Conservation (phyloP, 2,113 vertebrate genomes). For the Neodon shergylaensis region DNA sequence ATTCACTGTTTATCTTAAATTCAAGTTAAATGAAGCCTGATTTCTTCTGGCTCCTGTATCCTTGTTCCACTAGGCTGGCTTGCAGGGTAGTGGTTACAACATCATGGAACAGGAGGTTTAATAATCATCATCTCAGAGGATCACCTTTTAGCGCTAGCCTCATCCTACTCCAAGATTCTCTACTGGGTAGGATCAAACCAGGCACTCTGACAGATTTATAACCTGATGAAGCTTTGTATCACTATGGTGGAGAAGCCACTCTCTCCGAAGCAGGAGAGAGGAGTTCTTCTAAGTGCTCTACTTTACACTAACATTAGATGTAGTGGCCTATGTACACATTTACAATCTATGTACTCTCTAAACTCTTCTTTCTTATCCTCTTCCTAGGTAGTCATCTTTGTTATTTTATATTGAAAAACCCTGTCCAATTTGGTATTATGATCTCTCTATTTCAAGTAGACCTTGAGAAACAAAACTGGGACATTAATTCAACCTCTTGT, state of each 20-base stretch:
- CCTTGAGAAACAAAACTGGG: background rate
- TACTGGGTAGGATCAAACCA: no score
- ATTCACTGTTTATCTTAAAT: background rate
- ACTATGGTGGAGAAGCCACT: accelerated
- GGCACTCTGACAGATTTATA: no score
- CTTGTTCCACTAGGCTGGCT: background rate
- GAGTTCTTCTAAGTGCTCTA: background rate
- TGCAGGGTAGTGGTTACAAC: background rate
- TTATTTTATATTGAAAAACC: background rate
- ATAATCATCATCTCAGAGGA: background rate
- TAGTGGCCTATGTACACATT: accelerated
- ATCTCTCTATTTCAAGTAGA: background rate
- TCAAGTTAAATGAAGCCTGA: background rate
- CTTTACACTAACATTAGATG: background rate
- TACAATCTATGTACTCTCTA: background rate
- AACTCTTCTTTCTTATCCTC: background rate
- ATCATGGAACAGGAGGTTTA: accelerated
- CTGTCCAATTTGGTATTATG: background rate
- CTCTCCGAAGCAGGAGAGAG: background rate
- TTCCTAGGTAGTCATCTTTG: background rate
- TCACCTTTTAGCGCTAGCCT: accelerated
- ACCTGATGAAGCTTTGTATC: no score
- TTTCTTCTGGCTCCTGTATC: background rate
- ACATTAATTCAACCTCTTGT: background rate
- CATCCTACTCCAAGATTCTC: background rate